These are phyloP conservation scores for Vireo altiloquus DNA, from an alignment of 2,113 vertebrate genomes.

Conservation along the genomic window DNA sequence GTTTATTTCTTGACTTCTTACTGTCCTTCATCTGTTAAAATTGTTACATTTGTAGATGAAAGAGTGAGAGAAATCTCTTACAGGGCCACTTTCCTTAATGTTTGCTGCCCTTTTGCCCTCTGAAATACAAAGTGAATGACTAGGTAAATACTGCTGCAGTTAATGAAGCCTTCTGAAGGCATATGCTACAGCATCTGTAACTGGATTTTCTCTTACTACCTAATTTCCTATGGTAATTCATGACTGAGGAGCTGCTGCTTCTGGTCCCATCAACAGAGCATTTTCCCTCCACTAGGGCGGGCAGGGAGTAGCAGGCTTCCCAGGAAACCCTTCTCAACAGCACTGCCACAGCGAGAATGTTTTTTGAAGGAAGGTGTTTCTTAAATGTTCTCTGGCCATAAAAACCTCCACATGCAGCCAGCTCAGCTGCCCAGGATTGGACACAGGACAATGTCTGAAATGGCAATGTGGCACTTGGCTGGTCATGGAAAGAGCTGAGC, in stretches of 20 bases:
- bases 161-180: not conserved
- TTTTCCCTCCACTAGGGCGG: not conserved
- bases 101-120: not conserved
- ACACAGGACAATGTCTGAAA: not conserved
- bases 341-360: not conserved
- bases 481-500: not conserved
- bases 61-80: not conserved
- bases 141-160: not conserved
- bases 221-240: not conserved
- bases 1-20: not conserved
- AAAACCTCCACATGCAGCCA: not conserved
- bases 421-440: not conserved
- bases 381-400: fast-evolving
- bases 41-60: not conserved
- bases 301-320: not conserved
- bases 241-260: not conserved
- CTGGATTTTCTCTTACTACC: not conserved
- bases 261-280: not conserved
- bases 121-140: not conserved
- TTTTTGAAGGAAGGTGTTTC: not conserved
- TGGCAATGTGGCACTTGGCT: not conserved
- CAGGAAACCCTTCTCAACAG: fast-evolving
- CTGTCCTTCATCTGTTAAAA: not conserved
- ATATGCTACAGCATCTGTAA: not conserved
- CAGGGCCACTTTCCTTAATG: not conserved